Evolutionary conservation across 2,888 invertebrate species (phyloP), one percentile per base, ranked within the genome.

Genomic region (Pollenia labialis): DNA sequence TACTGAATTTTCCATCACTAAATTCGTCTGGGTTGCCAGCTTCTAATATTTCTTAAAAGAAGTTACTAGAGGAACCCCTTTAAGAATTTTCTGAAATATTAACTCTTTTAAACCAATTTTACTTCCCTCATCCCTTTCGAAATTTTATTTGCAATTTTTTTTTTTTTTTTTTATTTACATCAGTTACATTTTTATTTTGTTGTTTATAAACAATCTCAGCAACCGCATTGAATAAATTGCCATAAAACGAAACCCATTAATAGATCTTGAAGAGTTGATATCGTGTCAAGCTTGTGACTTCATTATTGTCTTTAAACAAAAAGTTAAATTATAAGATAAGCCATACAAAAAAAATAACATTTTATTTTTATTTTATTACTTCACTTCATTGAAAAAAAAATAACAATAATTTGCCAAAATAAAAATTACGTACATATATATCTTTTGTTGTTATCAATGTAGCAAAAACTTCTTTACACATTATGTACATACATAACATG

Each of bases 251-350:
- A 71, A 64, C 52, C 52, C 42, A 42, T 75, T 18, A 75, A 18
- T 10, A 62, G 75, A 75, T 75, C 42, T 75, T 52, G 52, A 46
- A 18, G 18, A 23, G 66, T 18, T 76, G 82, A 76, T 82, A 82
- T 64, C 62, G 62, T 54, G 69, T 4, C 52, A 44, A 69, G 76
- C 71, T 69, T 69, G 69, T 44, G 76, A 71, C 76, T 82, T 71
- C 46, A 64, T 82, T 62, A 64, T 46, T 62, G 54, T 16, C 54
- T 76, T 56, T 10, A 76, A 60, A 64, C 68, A 7, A 42, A 71
- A 54, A 71, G 42, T 42, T 40, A 54, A 68, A 32, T 42, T 42
- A 64, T 18, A 50, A 62, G 44, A 50, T 58, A 50, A 72, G 48
- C 23, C 42, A 56, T 40, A 42, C 2, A 14, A 54, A 71, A 44